phyloP scores from a whole-genome alignment of 1,140 invertebrate genomes.

The Condylostylus longicornis region DNA sequence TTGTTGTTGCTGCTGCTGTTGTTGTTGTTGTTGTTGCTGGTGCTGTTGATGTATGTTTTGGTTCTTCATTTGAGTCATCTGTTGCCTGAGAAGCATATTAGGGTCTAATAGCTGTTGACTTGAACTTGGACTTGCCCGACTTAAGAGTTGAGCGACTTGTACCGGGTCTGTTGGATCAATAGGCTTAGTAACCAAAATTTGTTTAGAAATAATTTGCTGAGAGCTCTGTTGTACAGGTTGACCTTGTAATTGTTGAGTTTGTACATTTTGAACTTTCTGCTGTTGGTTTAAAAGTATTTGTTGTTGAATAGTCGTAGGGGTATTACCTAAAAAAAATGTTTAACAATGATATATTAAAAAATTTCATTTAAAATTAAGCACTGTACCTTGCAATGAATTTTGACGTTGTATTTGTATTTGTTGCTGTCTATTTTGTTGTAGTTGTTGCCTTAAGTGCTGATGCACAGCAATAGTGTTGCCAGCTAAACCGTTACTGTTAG shows the following conservation, averaged over 20 bases:
- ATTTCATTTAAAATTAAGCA: background rate
- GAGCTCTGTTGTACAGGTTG: slow-evolving; percentile 11
- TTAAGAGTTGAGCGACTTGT: slow-evolving; percentile 26
- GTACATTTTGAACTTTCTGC: slow-evolving; percentile 10
- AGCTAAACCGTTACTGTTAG: slow-evolving; percentile 5
- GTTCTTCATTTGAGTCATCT: slow-evolving; percentile 19
- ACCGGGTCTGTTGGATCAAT: slow-evolving; percentile 29
- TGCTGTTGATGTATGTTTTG: slow-evolving; percentile 28
- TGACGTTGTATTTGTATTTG: slow-evolving; percentile 17
- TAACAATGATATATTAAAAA: no score
- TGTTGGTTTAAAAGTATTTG: slow-evolving; percentile 12
- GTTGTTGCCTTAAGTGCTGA: slow-evolving; percentile 28
- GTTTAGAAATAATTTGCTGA: slow-evolving; percentile 11
- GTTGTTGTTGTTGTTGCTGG: slow-evolving; percentile 16
- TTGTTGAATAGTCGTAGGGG: slow-evolving; percentile 21
- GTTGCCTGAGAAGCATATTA: background rate
- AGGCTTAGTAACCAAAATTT: slow-evolving; percentile 10
- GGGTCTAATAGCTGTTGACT: slow-evolving; percentile 21
- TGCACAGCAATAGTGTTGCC: slow-evolving; percentile 27
- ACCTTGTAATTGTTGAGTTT: slow-evolving; percentile 16
- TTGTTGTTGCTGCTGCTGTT: slow-evolving; percentile 8
- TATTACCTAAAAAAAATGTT: no score
- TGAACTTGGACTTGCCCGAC: slow-evolving; percentile 22
- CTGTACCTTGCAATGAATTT: background rate
- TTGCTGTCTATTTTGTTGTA: slow-evolving; percentile 17